phyloP scores from a whole-genome alignment of 1,140 invertebrate species.

The Akabosia matsudoensis region DNA sequence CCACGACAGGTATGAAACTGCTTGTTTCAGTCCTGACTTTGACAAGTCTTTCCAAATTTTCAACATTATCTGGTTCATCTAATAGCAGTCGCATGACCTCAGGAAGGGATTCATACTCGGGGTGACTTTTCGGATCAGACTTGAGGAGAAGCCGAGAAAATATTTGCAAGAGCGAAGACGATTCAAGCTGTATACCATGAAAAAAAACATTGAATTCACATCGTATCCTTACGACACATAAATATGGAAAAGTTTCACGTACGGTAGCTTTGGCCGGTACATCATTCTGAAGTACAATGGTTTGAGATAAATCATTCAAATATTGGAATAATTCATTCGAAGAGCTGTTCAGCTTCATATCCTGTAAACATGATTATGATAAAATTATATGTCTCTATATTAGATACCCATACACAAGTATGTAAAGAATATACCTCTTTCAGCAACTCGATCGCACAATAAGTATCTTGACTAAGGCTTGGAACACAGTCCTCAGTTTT shows the following conservation, averaged over 20 bases:
- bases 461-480: background rate
- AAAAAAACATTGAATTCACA: background rate
- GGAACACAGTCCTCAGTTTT: background rate
- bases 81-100: slow-evolving; percentile 41
- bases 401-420: background rate
- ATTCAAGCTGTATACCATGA: background rate
- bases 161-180: background rate
- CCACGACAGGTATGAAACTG: slow-evolving; percentile 37
- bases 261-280: background rate
- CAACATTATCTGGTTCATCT: slow-evolving; percentile 33
- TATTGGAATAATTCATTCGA: background rate
- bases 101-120: slow-evolving; percentile 32
- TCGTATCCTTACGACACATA: too few species aligned
- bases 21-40: slow-evolving; percentile 25
- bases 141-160: background rate
- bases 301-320: background rate
- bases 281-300: background rate
- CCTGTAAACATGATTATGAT: background rate
- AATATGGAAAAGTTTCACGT: background rate
- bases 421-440: background rate
- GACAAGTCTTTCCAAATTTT: slow-evolving; percentile 32
- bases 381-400: background rate
- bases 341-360: slow-evolving; percentile 13
- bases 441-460: background rate
- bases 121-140: background rate